These are phyloP conservation scores for Drosophila busckii DNA, from an alignment of 1,140 invertebrate species.

Conservation along the genomic window DNA sequence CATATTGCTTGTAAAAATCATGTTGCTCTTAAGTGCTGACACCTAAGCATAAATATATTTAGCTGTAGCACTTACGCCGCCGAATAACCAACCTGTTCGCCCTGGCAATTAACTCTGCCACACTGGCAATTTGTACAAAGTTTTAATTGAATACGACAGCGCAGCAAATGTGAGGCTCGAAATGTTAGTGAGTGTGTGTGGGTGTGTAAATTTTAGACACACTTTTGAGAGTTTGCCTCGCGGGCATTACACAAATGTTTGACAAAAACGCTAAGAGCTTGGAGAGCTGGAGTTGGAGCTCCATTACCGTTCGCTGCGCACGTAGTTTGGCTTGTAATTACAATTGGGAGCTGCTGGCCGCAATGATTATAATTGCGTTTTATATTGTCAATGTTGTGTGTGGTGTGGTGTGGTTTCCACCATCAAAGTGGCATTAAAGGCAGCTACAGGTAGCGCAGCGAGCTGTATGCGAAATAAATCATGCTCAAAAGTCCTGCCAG, in stretches of 20 bases:
- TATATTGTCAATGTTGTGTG: constrained; percentile 48
- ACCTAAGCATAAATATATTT: constrained; percentile 6
- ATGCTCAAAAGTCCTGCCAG: too few relatives aligned
- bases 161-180: constrained; percentile 26
- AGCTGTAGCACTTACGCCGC: constrained; percentile 6
- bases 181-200: constrained; percentile 25
- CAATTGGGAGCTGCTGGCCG: constrained; percentile 59
- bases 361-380: constrained; percentile 76
- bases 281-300: too few relatives aligned
- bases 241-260: constrained; percentile 46
- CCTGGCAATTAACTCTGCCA: constrained; percentile 56
- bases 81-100: constrained; percentile 34
- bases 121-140: constrained; percentile 65
- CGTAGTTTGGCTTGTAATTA: constrained; percentile 69
- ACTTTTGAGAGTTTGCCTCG: constrained; percentile 51
- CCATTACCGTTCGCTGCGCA: constrained; percentile 31
- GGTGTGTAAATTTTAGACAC: constrained; percentile 57
- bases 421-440: constrained; percentile 41
- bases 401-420: constrained; percentile 8
- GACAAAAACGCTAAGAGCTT: too few relatives aligned
- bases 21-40: too few relatives aligned
- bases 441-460: constrained; percentile 57
- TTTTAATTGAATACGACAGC: constrained; percentile 74
- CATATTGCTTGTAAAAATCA: too few relatives aligned
- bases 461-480: constrained; percentile 61